Evolutionary conservation across 2,797 vertebrate species (phyloP).

Genomic region (Pipistrellus kuhlii): DNA sequence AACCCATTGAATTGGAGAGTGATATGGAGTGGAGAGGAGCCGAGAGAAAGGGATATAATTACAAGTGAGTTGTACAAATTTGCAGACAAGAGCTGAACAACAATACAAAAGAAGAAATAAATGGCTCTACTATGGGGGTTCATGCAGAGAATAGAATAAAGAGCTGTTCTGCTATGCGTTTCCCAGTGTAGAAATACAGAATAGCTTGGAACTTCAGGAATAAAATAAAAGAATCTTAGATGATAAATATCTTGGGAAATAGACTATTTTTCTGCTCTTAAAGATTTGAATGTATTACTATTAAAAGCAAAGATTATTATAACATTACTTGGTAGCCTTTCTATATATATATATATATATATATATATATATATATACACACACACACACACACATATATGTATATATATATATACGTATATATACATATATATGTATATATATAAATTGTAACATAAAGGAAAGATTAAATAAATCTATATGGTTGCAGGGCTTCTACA

Average conservation of each 20-base stretch:
- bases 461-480: background rate
- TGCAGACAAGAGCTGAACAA: background rate
- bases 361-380: too few relatives aligned
- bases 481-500: background rate
- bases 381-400: too few relatives aligned
- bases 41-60: background rate
- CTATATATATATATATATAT: background rate
- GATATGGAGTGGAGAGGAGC: background rate
- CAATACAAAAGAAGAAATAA: background rate
- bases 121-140: background rate
- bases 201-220: constrained; percentile 3
- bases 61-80: constrained; percentile 4
- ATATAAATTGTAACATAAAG: background rate
- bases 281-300: background rate
- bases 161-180: background rate
- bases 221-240: constrained; percentile 13
- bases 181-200: background rate
- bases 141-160: background rate
- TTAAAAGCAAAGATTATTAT: background rate
- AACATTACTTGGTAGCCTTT: background rate
- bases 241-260: constrained; percentile 39
- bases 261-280: background rate
- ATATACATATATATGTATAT: background rate
- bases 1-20: background rate
- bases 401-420: too few relatives aligned